These are phyloP conservation scores for Enteromius mattozi DNA, from an alignment of 2,797 vertebrate genomes.

Conservation along the genomic window DNA sequence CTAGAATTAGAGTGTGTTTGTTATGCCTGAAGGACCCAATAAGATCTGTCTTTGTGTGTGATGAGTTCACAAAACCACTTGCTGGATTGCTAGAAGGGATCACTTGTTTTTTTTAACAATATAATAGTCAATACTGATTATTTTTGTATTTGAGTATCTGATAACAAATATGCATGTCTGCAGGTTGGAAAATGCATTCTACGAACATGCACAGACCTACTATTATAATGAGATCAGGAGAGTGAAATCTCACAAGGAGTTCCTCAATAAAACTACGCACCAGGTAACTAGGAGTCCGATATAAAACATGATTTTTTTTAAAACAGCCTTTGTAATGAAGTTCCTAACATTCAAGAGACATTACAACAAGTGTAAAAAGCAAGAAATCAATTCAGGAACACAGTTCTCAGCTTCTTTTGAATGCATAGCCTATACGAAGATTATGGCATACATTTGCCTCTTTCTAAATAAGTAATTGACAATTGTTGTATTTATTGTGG, in stretches of 20 bases:
- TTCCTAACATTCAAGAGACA: not conserved
- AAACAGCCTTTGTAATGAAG: not conserved
- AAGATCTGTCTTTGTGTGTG: not conserved
- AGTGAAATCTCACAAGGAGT: conserved; percentile 98
- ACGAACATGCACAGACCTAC: conserved; percentile 96
- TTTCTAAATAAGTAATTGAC: not conserved
- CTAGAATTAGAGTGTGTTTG: not conserved
- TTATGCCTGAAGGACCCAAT: not conserved
- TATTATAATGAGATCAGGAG: conserved; percentile 96
- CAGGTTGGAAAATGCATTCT: conserved; percentile 98
- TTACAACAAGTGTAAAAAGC: not conserved
- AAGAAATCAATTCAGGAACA: not conserved
- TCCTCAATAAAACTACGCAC: conserved; percentile 98
- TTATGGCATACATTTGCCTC: not conserved
- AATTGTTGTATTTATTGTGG: not conserved
- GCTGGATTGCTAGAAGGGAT: not conserved
- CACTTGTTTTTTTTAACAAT: not conserved
- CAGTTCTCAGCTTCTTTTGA: not conserved
- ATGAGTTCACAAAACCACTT: not conserved
- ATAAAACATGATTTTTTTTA: not conserved
- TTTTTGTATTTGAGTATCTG: not conserved
- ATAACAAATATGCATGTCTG: conserved; percentile 32
- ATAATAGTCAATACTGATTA: not conserved
- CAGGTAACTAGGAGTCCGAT: conserved; percentile 80
- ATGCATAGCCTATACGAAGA: not conserved